Evolutionary conservation across 2,888 invertebrate genomes (phyloP).

Genomic region (Sepioteuthis lessoniana): DNA sequence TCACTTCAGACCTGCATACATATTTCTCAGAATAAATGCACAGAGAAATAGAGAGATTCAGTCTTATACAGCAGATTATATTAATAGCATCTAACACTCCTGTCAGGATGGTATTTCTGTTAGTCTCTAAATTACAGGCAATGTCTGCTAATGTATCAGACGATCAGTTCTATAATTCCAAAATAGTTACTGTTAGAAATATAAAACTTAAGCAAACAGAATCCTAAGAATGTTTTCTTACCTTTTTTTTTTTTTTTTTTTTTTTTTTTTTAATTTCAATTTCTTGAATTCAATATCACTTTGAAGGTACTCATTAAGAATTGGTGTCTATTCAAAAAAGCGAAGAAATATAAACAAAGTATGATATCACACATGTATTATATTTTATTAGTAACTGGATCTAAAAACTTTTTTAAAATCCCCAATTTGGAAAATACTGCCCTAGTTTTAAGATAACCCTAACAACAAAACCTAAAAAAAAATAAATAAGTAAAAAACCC

Average conservation of each 20-base stretch:
- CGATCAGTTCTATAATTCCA: background rate
- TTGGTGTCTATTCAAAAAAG: too few relatives aligned
- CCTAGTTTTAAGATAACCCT: too few relatives aligned
- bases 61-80: slow-evolving; percentile 6
- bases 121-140: background rate
- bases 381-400: too few relatives aligned
- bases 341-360: too few relatives aligned
- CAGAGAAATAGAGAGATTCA: background rate
- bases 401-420: too few relatives aligned
- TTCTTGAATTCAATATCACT: too few relatives aligned
- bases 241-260: background rate
- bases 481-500: too few relatives aligned
- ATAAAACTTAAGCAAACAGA: background rate
- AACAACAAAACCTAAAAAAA: too few relatives aligned
- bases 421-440: too few relatives aligned
- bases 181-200: background rate
- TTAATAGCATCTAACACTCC: background rate
- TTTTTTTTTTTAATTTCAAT: background rate
- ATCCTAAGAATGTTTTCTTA: background rate
- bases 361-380: too few relatives aligned
- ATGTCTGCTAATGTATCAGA: background rate
- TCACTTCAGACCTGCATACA: background rate
- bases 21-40: slow-evolving; percentile 1
- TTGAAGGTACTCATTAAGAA: too few relatives aligned
- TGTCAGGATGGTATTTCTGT: background rate